Evolutionary conservation across 2,797 vertebrate genomes (phyloP).

Genomic region (Pseudotriccus pelzelni): DNA sequence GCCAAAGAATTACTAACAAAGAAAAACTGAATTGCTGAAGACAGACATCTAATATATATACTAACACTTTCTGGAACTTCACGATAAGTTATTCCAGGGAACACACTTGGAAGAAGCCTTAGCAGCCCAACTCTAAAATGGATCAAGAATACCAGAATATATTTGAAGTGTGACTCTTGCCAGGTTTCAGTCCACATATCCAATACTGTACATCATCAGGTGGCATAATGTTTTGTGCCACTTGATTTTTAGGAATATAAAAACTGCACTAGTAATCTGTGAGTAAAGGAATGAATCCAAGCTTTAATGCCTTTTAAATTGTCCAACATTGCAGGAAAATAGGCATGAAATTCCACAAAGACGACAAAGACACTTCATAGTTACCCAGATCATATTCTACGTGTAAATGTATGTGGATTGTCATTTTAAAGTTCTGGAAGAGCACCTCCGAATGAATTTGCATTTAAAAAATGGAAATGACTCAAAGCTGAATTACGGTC

Average conservation of each 20-base stretch:
- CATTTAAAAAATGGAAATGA: background rate
- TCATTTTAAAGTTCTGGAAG: background rate
- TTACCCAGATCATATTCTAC: background rate
- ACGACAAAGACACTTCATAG: background rate
- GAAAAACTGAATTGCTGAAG: background rate
- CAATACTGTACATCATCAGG: background rate
- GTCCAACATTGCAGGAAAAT: background rate
- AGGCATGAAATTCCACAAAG: background rate
- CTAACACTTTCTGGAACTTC: background rate
- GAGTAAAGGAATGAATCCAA: background rate
- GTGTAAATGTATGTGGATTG: background rate
- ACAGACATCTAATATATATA: background rate
- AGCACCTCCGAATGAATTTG: background rate
- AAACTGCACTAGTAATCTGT: background rate
- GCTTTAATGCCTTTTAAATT: background rate
- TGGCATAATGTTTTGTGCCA: background rate
- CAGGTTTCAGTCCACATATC: background rate
- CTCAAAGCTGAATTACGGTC: background rate
- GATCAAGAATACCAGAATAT: background rate
- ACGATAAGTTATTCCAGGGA: background rate
- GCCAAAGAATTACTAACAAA: background rate
- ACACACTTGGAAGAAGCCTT: background rate
- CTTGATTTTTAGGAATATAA: background rate
- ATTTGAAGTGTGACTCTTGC: background rate
- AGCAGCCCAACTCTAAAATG: background rate